Conservation (phyloP, 2,797 vertebrate species). For the Sebastiscus albofasciatus region DNA sequence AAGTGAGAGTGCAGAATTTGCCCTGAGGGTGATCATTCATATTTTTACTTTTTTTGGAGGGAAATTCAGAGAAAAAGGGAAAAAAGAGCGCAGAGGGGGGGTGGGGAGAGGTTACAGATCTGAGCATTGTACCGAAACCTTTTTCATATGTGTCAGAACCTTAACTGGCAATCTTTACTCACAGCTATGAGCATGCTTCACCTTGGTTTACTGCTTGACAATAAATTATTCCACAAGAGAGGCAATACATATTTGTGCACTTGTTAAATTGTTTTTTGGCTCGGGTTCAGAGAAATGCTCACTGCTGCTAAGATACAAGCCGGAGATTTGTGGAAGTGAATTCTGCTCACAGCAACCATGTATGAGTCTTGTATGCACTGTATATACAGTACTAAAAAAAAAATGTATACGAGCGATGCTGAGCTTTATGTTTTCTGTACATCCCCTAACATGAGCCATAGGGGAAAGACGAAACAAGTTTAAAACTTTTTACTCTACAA, state of each 20-base stretch:
- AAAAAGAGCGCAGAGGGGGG: neutral
- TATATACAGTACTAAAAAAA: neutral
- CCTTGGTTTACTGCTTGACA: conserved; percentile 64
- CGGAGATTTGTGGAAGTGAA: conserved; percentile 51
- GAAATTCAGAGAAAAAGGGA: conserved; percentile 49
- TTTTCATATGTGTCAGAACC: conserved; percentile 61
- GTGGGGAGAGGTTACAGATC: conserved; percentile 35
- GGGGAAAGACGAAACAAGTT: neutral
- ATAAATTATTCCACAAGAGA: conserved; percentile 70
- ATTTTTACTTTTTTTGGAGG: conserved; percentile 66
- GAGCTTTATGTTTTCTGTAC: conserved; percentile 6
- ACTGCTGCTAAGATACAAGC: conserved; percentile 47
- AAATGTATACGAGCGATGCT: neutral
- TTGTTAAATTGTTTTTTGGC: conserved; percentile 74
- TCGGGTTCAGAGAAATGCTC: conserved; percentile 50
- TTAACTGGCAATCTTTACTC: conserved; percentile 62
- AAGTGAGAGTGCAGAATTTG: conserved; percentile 77
- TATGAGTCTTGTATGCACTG: conserved; percentile 5
- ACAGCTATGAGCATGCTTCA: conserved; percentile 64
- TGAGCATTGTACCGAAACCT: conserved; percentile 39
- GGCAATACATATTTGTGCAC: conserved; percentile 63
- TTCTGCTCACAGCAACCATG: conserved; percentile 45
- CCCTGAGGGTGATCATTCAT: conserved; percentile 75
- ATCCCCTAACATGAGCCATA: conserved; percentile 14
- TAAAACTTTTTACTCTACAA: neutral